phyloP scores from a whole-genome alignment of 30 jellyfish, hydroid and myxozoan genomes.

The Hydractinia echinata region DNA sequence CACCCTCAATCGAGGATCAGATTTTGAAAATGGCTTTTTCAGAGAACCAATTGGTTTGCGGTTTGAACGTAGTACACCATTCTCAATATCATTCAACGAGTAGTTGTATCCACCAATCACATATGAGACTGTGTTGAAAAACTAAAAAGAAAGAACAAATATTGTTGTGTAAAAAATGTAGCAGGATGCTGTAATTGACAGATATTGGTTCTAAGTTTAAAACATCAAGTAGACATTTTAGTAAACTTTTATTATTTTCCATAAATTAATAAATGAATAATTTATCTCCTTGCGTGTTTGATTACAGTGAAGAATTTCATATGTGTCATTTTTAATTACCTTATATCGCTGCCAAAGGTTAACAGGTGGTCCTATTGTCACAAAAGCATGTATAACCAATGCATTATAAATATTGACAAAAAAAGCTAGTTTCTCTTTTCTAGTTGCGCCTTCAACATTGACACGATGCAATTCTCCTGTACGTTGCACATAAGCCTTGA shows the following conservation, averaged over 20 bases:
- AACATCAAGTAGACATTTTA: too few relatives aligned
- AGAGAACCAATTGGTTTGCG: constrained; percentile 78
- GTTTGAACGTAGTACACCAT: constrained; percentile 71
- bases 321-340: constrained; percentile 21
- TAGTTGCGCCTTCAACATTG: constrained; percentile 39
- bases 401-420: constrained; percentile 79
- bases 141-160: constrained; percentile 28
- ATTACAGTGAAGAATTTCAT: too few relatives aligned
- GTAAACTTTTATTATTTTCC: too few relatives aligned
- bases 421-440: constrained; percentile 78
- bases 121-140: constrained; percentile 77
- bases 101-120: constrained; percentile 78
- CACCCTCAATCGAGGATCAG: constrained; percentile 63
- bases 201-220: too few relatives aligned
- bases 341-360: constrained; percentile 84
- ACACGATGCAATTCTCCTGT: constrained; percentile 88
- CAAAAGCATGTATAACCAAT: constrained; percentile 80
- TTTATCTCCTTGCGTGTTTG: too few relatives aligned
- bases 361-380: constrained; percentile 77
- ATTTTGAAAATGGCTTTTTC: constrained; percentile 63
- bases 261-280: too few relatives aligned
- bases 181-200: too few relatives aligned
- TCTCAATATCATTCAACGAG: constrained; percentile 75
- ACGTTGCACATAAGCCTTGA: constrained; percentile 59
- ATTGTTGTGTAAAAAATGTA: too few relatives aligned